Conservation (phyloP, 2,113 vertebrate genomes). For the Girardinichthys multiradiatus region DNA sequence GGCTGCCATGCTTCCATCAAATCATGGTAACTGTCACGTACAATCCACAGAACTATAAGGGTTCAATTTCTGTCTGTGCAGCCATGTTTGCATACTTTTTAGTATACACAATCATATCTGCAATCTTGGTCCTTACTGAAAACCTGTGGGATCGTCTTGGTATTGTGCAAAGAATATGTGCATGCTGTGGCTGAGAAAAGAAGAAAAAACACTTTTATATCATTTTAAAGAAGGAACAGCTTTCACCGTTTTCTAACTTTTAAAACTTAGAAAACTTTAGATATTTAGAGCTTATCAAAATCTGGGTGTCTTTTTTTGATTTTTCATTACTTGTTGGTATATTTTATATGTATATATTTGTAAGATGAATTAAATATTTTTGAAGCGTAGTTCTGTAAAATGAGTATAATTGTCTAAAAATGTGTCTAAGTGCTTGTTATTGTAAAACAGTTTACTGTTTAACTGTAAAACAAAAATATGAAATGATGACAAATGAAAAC, state of each 20-base stretch:
- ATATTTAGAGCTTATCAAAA: not conserved
- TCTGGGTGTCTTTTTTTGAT: not conserved
- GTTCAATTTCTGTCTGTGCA: conserved; percentile 25
- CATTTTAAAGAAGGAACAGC: conserved; percentile 17
- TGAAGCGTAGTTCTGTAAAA: not conserved
- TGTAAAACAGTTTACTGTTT: not conserved
- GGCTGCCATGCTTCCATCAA: conserved; percentile 64
- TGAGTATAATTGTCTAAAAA: too few relatives aligned
- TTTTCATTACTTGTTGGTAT: not conserved
- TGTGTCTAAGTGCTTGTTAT: not conserved
- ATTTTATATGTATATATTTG: not conserved
- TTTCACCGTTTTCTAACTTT: conserved; percentile 8
- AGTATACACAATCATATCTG: conserved; percentile 52
- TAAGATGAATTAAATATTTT: not conserved
- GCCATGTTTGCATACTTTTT: conserved; percentile 5
- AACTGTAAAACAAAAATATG: not conserved
- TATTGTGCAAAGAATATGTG: conserved; percentile 38
- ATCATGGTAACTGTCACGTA: conserved; percentile 46
- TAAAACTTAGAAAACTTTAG: not conserved
- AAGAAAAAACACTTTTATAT: not conserved
- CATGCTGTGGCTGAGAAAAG: not conserved
- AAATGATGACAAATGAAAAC: not conserved
- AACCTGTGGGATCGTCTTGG: conserved; percentile 22
- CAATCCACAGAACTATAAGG: conserved; percentile 43
- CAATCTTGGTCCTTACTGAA: conserved; percentile 28